phyloP scores from a whole-genome alignment of 2,888 invertebrate species.

The Notocelia uddmanniana region DNA sequence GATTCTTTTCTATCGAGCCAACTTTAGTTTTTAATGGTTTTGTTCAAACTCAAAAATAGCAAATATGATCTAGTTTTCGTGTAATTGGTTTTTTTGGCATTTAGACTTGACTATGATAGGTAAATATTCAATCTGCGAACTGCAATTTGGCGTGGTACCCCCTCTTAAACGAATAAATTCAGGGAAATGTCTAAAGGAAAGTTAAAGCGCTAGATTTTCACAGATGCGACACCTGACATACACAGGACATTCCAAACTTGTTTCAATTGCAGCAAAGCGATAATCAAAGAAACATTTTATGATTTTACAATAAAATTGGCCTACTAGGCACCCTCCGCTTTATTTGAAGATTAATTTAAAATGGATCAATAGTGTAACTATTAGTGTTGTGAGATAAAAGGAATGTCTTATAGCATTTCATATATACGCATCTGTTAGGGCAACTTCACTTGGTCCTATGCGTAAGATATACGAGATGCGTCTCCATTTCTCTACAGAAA shows the following conservation, averaged over 20 bases:
- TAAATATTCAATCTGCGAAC: too few relatives aligned
- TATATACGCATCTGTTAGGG: slow-evolving; percentile 1
- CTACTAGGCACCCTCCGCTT: background rate
- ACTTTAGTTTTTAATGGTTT: too few relatives aligned
- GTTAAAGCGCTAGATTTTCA: slow-evolving; percentile 36
- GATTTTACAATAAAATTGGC: too few relatives aligned
- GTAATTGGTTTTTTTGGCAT: too few relatives aligned
- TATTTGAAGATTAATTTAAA: too few relatives aligned
- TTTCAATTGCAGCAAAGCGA: too few relatives aligned
- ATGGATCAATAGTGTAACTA: background rate
- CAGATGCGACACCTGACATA: slow-evolving; percentile 2
- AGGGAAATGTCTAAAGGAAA: slow-evolving; percentile 23
- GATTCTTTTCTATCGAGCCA: too few relatives aligned
- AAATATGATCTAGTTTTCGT: too few relatives aligned
- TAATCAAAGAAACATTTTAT: too few relatives aligned
- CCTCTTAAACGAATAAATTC: slow-evolving; percentile 31
- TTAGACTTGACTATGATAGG: too few relatives aligned
- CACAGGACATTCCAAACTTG: background rate
- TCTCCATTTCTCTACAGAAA: background rate
- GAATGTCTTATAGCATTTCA: background rate
- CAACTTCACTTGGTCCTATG: background rate
- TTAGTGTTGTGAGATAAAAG: background rate
- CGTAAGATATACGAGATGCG: background rate
- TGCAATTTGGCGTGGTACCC: too few relatives aligned
- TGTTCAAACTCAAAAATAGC: too few relatives aligned